Percentiles rank a stretch among this genome's conserved stretches.
Evolutionary conservation across 2,888 invertebrate genomes (phyloP).

Genomic region (Scaeva pyrastri): DNA sequence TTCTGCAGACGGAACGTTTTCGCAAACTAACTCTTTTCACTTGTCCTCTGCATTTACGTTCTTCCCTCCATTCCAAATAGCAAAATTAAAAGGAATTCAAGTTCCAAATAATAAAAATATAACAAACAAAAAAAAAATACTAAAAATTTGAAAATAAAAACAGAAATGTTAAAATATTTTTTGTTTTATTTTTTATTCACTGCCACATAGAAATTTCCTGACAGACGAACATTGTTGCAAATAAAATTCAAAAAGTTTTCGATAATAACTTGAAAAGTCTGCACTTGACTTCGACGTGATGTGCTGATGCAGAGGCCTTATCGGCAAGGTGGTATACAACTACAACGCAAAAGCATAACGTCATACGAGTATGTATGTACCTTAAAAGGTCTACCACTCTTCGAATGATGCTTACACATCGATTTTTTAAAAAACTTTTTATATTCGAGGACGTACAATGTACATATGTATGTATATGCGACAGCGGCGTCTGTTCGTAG

Average conservation of each 20-base stretch:
- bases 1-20: conserved; percentile 5
- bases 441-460: not conserved
- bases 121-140: not conserved
- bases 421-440: conserved; percentile 8
- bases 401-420: not conserved
- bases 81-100: conserved; percentile 4
- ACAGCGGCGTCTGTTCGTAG: too few relatives aligned
- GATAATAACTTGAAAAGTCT: conserved; percentile 59
- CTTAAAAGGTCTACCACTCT: conserved; percentile 6
- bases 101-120: not conserved
- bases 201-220: conserved; percentile 22
- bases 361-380: too few relatives aligned
- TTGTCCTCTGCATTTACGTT: not conserved
- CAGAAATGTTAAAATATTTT: conserved; percentile 5
- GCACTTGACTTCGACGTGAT: conserved; percentile 48
- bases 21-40: not conserved
- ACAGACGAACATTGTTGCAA: conserved; percentile 29
- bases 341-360: not conserved
- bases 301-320: conserved; percentile 28
- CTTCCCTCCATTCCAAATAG: not conserved
- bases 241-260: conserved; percentile 52
- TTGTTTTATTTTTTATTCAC: not conserved
- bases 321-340: not conserved
- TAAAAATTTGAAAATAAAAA: conserved; percentile 1
- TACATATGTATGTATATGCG: not conserved